These are phyloP conservation scores for Lytechinus pictus DNA, from an alignment of 35 echinoderm and acorn worm genomes.

Conservation along the genomic window DNA sequence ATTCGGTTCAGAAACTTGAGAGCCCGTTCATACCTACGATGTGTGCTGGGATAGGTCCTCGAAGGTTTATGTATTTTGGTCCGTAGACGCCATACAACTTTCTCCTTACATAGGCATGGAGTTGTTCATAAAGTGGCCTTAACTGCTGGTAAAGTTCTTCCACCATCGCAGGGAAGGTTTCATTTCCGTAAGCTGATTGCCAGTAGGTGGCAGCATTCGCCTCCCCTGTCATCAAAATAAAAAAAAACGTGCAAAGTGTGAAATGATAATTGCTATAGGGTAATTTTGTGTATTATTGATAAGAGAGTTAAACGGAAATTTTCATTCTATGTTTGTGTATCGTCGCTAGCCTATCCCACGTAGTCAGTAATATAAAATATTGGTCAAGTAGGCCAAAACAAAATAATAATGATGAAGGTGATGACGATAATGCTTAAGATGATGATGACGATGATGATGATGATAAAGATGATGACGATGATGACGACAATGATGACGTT, in stretches of 20 bases:
- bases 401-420: too few species aligned
- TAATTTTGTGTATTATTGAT: too few species aligned
- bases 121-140: conserved; percentile 68
- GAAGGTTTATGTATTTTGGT: conserved; percentile 61
- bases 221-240: conserved; percentile 19
- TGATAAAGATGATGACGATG: too few species aligned
- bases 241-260: not conserved
- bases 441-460: too few species aligned
- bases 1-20: not conserved
- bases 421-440: too few species aligned
- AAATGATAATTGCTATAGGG: too few species aligned
- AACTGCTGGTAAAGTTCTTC: conserved; percentile 62
- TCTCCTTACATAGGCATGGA: conserved; percentile 90
- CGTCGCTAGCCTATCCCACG: too few species aligned
- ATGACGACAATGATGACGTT: too few species aligned
- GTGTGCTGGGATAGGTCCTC: conserved; percentile 88
- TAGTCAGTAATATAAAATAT: too few species aligned
- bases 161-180: conserved; percentile 61
- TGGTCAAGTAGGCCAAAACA: too few species aligned
- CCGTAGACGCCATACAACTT: conserved; percentile 82
- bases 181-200: conserved; percentile 76
- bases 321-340: too few species aligned
- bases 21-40: conserved; percentile 58
- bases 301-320: too few species aligned
- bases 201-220: conserved; percentile 61